Evolutionary conservation across 2,113 vertebrate genomes (phyloP).

Genomic region (Pagrus major): DNA sequence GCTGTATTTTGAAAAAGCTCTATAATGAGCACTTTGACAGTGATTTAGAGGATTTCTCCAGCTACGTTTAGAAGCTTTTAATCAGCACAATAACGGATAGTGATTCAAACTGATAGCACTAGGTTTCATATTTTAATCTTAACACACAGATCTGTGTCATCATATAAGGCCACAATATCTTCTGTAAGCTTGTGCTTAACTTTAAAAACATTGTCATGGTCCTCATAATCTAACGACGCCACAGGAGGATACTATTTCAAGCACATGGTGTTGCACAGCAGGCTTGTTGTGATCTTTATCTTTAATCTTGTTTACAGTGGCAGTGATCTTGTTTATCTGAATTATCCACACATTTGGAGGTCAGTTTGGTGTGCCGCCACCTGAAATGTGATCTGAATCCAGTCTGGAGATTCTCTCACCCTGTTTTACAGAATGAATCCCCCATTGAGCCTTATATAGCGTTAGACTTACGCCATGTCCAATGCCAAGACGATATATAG

Average conservation of each 20-base stretch:
- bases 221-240: neutral
- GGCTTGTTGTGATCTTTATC: constrained; percentile 23
- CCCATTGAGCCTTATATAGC: neutral
- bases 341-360: constrained; percentile 10
- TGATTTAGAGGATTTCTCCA: constrained; percentile 6
- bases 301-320: constrained; percentile 16
- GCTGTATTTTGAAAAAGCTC: neutral
- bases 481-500: too few species aligned
- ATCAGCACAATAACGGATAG: neutral
- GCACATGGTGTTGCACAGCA: neutral
- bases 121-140: neutral
- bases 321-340: constrained; percentile 13
- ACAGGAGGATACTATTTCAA: constrained; percentile 1
- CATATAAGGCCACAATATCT: constrained; percentile 3
- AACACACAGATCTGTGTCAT: neutral
- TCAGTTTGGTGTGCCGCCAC: neutral
- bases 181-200: neutral
- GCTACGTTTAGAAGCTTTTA: neutral
- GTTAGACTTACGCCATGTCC: too few species aligned
- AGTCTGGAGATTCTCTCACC: constrained; percentile 14
- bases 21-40: neutral
- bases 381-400: constrained; percentile 6
- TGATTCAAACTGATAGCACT: neutral
- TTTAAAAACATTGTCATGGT: neutral
- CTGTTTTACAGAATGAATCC: neutral